Base-by-base conservation (phyloP, 1,140 invertebrate genomes). In the Drosophila mayri region DNA sequence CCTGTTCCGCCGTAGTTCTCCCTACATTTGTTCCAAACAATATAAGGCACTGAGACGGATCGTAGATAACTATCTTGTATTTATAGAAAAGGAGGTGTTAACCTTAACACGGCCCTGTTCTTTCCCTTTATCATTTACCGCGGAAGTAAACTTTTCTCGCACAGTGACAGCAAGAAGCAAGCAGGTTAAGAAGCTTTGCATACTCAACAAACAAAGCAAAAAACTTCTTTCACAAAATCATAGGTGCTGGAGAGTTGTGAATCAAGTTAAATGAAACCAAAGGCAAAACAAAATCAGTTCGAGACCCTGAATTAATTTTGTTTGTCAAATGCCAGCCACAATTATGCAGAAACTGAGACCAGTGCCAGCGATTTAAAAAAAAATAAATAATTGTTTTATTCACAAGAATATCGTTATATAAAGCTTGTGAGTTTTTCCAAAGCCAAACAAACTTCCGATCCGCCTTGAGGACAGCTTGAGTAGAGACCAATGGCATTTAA, bases 21-120 rank as follows among this genome's bases (percentile, higher is more conserved):
- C 0, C 30, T 16, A 22, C 90, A 91, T 1, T 4, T 3, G 2
- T 10, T 40, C 9, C 22, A 72, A 4, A 28, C 41, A 0, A 90
- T 28, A 5, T 79, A 3, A 0, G 85, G 90, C 10, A 91, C 22
- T 22, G 22, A 3, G 22, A 22, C 22, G 22, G 2, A 22, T 22
- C 22, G 22, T 22, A 22, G 22, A 22, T 22, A 22, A 22, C 22
- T 22, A 22, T 22, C 22, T 22, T 22, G 22, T 22, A 22, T 22
- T 22, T 22, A 22, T 2, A 30, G 28, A 7, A 8, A 30, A 8
- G 28, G 28, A 30, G 28, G 28, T 8, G 28, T 30, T 11, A 32
- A 11, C 41, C n/a, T 41, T 44, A 22, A 14, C 18, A 6, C 7
- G 5, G 43, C 5, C 43, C 1, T 12, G n/a, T 3, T 52, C 28